These are phyloP conservation scores for Hylyphantes graminicola DNA, from an alignment of 1,140 invertebrate species.

Conservation along the genomic window DNA sequence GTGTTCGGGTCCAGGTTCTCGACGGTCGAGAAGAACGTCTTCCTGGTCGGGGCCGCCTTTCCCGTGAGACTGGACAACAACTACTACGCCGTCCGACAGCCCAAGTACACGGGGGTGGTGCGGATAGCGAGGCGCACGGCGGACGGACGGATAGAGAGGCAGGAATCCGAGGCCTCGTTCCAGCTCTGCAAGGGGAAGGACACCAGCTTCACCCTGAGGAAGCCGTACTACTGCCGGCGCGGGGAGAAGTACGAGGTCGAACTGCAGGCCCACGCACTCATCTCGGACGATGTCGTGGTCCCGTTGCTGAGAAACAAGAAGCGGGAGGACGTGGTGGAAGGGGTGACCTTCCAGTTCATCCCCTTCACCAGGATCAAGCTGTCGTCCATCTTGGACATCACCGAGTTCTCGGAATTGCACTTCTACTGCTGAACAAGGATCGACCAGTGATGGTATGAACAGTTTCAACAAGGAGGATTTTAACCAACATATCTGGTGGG, in stretches of 20 bases:
- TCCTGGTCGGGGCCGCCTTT: constrained; percentile 63
- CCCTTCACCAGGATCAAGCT: constrained; percentile 55
- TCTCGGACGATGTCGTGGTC: constrained; percentile 53
- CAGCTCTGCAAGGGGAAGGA: constrained; percentile 64
- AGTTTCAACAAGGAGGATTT: too few relatives aligned
- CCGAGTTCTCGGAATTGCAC: constrained; percentile 57
- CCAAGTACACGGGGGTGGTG: constrained; percentile 63
- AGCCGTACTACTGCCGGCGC: constrained; percentile 62
- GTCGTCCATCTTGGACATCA: constrained; percentile 42
- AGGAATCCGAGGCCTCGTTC: constrained; percentile 55
- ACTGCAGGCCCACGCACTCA: constrained; percentile 47
- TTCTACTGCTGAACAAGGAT: constrained; percentile 53
- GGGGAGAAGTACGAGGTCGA: constrained; percentile 60
- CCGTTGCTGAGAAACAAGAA: constrained; percentile 53
- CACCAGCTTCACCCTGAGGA: constrained; percentile 62
- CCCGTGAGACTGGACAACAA: constrained; percentile 63
- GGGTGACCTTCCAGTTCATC: constrained; percentile 57
- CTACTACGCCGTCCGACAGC: constrained; percentile 63
- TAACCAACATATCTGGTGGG: too few relatives aligned
- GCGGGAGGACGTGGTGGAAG: constrained; percentile 52
- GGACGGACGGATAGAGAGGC: constrained; percentile 38
- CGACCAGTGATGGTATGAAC: too few relatives aligned
- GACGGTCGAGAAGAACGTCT: constrained; percentile 62
- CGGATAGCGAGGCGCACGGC: constrained; percentile 57
- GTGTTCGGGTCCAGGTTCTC: constrained; percentile 49